Percentiles rank a stretch among this genome's conserved stretches.
Conservation (phyloP, 1,140 invertebrate species). For the Pteromalus puparum region DNA sequence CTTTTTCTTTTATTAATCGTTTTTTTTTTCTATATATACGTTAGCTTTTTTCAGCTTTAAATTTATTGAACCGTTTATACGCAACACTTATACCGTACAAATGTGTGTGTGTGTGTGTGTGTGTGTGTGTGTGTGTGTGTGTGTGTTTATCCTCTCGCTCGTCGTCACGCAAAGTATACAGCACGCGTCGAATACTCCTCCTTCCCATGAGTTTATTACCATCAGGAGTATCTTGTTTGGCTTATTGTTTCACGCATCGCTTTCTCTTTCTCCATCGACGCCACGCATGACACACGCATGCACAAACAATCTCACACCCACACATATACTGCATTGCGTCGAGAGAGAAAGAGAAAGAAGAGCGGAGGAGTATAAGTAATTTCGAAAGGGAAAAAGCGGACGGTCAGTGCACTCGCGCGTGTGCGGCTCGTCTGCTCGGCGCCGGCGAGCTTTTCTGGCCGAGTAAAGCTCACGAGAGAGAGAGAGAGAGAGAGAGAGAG, state of each 20-base stretch:
- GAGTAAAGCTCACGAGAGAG: background rate
- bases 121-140: background rate
- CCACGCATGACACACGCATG: too few relatives aligned
- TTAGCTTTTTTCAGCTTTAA: slow-evolving; percentile 19
- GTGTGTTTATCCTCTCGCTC: background rate
- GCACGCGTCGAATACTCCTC: background rate
- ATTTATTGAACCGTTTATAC: slow-evolving; percentile 15
- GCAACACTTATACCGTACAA: slow-evolving; percentile 28
- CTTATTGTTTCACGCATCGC: background rate
- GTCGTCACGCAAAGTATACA: background rate
- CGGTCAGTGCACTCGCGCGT: slow-evolving; percentile 49
- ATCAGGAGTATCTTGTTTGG: background rate
- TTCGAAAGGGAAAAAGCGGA: slow-evolving; percentile 40
- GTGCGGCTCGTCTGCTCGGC: slow-evolving; percentile 34
- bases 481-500: background rate
- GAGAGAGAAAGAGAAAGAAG: background rate
- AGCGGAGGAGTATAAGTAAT: slow-evolving; percentile 22
- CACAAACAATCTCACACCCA: too few relatives aligned
- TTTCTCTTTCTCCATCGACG: too few relatives aligned
- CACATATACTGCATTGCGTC: too few relatives aligned
- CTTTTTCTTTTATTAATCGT: background rate
- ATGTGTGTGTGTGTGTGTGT: background rate
- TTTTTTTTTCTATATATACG: background rate
- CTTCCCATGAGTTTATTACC: background rate
- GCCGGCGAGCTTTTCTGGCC: slow-evolving; percentile 42